A percentile compares a stretch with the other conserved stretches of the same genome.
These are phyloP conservation scores for Eupithecia pulchellata DNA, from an alignment of 2,888 invertebrate species.

Conservation along the genomic window DNA sequence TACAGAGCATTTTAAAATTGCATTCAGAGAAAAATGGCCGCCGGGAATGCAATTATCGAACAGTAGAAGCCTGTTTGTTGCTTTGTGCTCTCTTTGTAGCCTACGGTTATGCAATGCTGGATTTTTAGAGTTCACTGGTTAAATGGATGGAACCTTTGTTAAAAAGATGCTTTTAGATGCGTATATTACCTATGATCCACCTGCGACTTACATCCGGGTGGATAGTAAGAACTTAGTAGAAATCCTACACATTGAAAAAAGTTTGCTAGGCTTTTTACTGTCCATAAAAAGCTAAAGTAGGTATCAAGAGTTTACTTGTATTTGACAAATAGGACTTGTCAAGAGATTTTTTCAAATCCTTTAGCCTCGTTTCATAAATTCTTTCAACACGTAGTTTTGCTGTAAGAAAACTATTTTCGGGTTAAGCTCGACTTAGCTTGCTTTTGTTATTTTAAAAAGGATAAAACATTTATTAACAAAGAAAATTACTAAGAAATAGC, in stretches of 20 bases:
- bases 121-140: background rate
- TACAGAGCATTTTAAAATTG: conserved; percentile 27
- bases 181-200: background rate
- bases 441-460: too few relatives aligned
- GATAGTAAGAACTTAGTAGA: background rate
- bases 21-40: conserved; percentile 35
- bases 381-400: too few relatives aligned
- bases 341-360: too few relatives aligned
- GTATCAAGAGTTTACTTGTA: too few relatives aligned
- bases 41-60: conserved; percentile 41
- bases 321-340: too few relatives aligned
- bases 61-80: conserved; percentile 30
- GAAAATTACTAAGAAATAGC: too few relatives aligned
- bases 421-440: too few relatives aligned
- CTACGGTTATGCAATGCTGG: conserved; percentile 27
- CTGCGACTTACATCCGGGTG: background rate
- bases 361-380: too few relatives aligned
- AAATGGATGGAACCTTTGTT: background rate
- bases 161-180: background rate
- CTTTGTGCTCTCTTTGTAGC: conserved; percentile 30
- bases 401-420: too few relatives aligned
- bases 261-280: background rate
- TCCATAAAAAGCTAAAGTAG: background rate
- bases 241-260: background rate
- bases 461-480: too few relatives aligned